phyloP scores from a whole-genome alignment of 2,888 invertebrate genomes.

The Ephialtes manifestator region DNA sequence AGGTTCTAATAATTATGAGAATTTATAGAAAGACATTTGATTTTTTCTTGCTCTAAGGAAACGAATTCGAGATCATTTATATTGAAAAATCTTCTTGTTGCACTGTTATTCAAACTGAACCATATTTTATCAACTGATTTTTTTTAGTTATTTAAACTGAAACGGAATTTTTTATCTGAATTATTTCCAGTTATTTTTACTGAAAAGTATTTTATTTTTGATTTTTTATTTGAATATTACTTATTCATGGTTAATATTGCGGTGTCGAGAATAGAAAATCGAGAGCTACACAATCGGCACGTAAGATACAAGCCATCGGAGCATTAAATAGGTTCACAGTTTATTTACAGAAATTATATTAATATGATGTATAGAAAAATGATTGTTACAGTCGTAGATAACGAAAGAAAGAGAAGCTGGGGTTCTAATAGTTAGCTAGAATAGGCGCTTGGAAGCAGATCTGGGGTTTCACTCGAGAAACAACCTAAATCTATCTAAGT shows the following conservation, averaged over 20 bases:
- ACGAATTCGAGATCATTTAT: no score
- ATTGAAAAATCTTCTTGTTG: no score
- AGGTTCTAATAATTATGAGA: no score
- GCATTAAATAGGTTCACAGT: slow-evolving; percentile 10
- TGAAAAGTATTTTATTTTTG: no score
- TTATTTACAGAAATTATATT: slow-evolving; percentile 32
- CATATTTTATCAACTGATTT: no score
- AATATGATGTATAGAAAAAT: slow-evolving; percentile 14
- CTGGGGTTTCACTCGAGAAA: slow-evolving; percentile 13
- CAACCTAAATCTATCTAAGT: slow-evolving; percentile 33
- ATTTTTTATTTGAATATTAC: no score
- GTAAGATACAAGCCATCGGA: slow-evolving; percentile 1
- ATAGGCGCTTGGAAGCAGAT: slow-evolving; percentile 32
- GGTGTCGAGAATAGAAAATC: slow-evolving; percentile 11
- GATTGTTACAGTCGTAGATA: slow-evolving; percentile 13
- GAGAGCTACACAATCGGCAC: background rate
- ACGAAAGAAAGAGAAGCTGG: slow-evolving; percentile 22
- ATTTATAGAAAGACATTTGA: no score
- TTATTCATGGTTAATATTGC: background rate
- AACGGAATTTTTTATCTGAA: no score
- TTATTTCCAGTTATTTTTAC: no score
- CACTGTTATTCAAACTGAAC: no score
- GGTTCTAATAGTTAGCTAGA: slow-evolving; percentile 23
- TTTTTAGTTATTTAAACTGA: no score
- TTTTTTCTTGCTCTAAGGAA: no score